Evolutionary conservation across 2,113 vertebrate genomes (phyloP).

Genomic region (Callorhinus ursinus): DNA sequence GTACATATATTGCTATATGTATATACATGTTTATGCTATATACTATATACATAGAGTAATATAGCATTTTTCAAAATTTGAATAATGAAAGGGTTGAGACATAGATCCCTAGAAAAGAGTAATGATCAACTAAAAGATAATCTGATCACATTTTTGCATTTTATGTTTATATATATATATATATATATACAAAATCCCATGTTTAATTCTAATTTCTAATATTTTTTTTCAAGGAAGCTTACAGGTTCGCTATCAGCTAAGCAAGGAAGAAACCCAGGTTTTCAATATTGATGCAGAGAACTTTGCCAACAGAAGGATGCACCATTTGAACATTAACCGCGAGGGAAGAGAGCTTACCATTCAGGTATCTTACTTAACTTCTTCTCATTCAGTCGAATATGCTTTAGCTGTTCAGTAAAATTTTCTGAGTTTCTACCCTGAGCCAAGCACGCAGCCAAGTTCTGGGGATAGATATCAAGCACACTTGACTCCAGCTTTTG

Average conservation of each 20-base stretch:
- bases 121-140: not conserved
- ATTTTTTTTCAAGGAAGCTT: slow-evolving; percentile 92
- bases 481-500: not conserved
- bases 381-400: not conserved
- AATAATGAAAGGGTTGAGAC: not conserved
- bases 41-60: not conserved
- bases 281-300: slow-evolving; percentile 90
- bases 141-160: not conserved
- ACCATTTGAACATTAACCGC: slow-evolving; percentile 91
- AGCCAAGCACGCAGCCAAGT: not conserved
- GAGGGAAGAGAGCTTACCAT: slow-evolving; percentile 92
- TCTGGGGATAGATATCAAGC: not conserved
- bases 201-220: slow-evolving; percentile 49
- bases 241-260: slow-evolving; percentile 94
- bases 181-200: not conserved
- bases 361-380: slow-evolving; percentile 87
- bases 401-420: not conserved
- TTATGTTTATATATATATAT: not conserved
- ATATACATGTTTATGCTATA: no score
- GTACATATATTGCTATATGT: no score
- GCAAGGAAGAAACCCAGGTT: slow-evolving; percentile 89
- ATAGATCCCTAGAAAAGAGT: not conserved
- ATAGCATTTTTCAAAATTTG: not conserved
- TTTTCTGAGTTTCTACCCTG: not conserved
- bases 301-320: slow-evolving; percentile 92